Evolutionary conservation across 2,888 invertebrate genomes (phyloP).

Genomic region (Nemotelus pantherinus): DNA sequence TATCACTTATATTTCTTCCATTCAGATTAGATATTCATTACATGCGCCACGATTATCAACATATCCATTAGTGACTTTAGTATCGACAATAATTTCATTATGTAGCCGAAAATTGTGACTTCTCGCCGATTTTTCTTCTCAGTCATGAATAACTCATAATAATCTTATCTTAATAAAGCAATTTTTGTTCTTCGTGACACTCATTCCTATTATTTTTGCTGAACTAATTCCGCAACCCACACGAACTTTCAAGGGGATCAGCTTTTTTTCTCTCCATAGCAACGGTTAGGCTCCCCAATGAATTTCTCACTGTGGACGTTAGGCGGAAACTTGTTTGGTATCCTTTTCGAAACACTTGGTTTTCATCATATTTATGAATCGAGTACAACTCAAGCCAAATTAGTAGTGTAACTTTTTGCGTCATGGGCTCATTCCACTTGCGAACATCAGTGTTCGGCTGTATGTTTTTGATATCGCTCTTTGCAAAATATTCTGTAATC

Average conservation of each 20-base stretch:
- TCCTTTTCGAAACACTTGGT: neutral
- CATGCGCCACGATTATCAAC: no score
- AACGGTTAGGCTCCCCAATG: neutral
- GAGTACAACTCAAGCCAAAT: neutral
- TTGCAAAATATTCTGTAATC: slow-evolving; percentile 27
- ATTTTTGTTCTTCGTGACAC: slow-evolving; percentile 15
- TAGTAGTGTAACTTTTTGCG: neutral
- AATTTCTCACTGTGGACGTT: neutral
- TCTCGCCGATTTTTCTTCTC: neutral
- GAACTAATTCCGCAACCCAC: no score
- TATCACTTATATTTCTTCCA: no score
- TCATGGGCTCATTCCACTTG: no score
- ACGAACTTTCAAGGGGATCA: no score
- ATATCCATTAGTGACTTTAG: no score
- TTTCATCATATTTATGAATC: slow-evolving; percentile 23
- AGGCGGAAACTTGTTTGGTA: neutral
- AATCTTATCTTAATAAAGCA: slow-evolving; percentile 41
- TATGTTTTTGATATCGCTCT: neutral
- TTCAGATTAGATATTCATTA: no score
- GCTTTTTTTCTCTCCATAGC: no score
- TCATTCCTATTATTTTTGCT: no score
- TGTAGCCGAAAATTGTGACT: no score
- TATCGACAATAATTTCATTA: no score
- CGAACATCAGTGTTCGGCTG: no score
- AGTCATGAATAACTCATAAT: slow-evolving; percentile 27